Evolutionary conservation across 2,113 vertebrate species (phyloP), one percentile per base, ranked within the genome.

Genomic region (Hyaena hyaena): DNA sequence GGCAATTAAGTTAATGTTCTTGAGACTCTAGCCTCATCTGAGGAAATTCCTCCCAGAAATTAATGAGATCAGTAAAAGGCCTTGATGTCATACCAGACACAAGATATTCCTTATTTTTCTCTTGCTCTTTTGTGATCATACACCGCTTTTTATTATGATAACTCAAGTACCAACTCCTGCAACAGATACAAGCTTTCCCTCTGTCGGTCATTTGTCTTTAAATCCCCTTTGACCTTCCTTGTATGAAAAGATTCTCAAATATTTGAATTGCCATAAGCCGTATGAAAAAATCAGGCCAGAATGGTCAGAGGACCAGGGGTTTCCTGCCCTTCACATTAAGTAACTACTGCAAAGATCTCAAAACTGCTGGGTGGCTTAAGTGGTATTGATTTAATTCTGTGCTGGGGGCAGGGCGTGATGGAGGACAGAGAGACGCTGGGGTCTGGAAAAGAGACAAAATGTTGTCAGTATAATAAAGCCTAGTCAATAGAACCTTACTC

Each of bases 201-300:
- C 69, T 79, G 81, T 65, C 87, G 71, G 73, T 82, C 91, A 86
- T 17, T 73, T 10, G 0, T 79, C 89, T 96, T 91, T 83, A 73
- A 94, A 88, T 83, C 66, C 39, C 73, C 68, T 80, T 82, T 83
- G 92, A 97, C 80, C 74, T 96, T 83, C 80, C 33, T 81, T 61
- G 26, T 73, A 77, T 23, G 58, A 87, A 82, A 33, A 50, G 53
- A 89, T 80, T 95, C 95, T 96, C 94, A 89, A 96, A 96, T 93
- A 96, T 88, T 61, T 96, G 87, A 93, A 95, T 61, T 84, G 84
- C 65, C 53, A 31, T 61, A 96, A 92, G 82, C 88, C 76, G 61
- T 63, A 90, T 88, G 74, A 96, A 97, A 96, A 84, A 86, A 71
- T 92, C 79, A 45, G 50, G 80, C 69, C 48, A 92, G 43, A 73